A percentile compares a stretch with the other conserved stretches of the same genome.
phyloP scores from a whole-genome alignment of 2,888 invertebrate species.

The Trilocha varians region DNA sequence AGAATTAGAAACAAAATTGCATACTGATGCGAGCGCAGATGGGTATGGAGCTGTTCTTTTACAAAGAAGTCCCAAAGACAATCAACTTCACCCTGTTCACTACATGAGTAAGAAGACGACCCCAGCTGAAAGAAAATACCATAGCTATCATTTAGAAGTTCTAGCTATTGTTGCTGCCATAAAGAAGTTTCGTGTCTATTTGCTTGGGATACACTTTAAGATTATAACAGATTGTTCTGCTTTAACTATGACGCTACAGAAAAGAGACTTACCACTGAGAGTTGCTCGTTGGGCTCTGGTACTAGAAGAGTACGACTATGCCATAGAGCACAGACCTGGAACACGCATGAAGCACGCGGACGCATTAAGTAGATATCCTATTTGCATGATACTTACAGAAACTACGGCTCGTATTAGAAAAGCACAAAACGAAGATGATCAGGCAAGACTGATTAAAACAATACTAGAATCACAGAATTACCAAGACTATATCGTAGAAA shows the following conservation, averaged over 20 bases:
- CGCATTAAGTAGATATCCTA: constrained; percentile 16
- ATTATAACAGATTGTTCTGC: constrained; percentile 6
- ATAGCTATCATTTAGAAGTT: constrained; percentile 15
- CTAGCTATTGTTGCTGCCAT: constrained; percentile 13
- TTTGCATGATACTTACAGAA: constrained; percentile 10
- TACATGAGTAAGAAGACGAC: constrained; percentile 17
- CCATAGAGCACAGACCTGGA: constrained; percentile 17
- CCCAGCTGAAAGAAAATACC: constrained; percentile 11
- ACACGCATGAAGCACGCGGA: constrained; percentile 16
- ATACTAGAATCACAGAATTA: constrained; percentile 13
- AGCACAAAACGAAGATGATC: constrained; percentile 15
- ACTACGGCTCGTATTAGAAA: constrained; percentile 11
- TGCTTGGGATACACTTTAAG: constrained; percentile 14
- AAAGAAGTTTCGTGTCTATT: constrained; percentile 16
- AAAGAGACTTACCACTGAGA: constrained; percentile 19
- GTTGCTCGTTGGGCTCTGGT: constrained; percentile 20
- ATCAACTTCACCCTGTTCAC: constrained; percentile 12
- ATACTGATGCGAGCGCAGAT: constrained; percentile 14
- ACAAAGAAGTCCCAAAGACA: constrained; percentile 11
- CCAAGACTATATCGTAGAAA: constrained; percentile 10
- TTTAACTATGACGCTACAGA: constrained; percentile 14
- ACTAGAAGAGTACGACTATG: constrained; percentile 17
- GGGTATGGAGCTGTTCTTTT: constrained; percentile 10
- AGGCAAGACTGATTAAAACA: constrained; percentile 9
- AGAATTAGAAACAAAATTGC: constrained; percentile 10